Evolutionary conservation across 2,888 invertebrate genomes (phyloP), one percentile per base, ranked within the genome.

Genomic region (Heliconius cydno): DNA sequence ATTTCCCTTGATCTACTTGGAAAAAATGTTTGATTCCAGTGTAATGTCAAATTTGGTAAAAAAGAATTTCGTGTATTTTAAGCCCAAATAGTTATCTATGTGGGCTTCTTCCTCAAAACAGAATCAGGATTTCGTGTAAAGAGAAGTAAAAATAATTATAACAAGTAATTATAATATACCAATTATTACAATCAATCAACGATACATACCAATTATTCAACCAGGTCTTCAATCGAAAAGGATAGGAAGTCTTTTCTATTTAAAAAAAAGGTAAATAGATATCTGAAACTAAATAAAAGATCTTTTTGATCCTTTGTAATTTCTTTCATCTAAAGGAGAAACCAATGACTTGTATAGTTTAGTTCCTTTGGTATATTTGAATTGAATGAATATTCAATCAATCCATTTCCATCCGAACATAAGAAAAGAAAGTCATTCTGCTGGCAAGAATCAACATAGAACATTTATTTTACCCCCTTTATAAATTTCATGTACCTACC

Each of bases 301-400:
- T 73, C 22, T 73, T 73, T 57, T n/a, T n/a, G 57, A 60, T 34
- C 52, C 34, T 73, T 57, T 73, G 72, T 72, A 57, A 57, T 72
- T 57, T 72, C 0, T 57, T 34, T 72, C 7, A 34, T 72, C 57
- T n/a, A 34, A 52, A 41, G 41, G 22, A 13, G 19, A 30, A n/a
- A n/a, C 34, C 30, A 60, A 52, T 73, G 57, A 34, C 72, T 73
- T 34, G 72, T 73, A 57, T n/a, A 57, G 57, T 57, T 34, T 34
- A 60, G n/a, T 73, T 57, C 34, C n/a, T 57, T 73, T 73, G 34
- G 72, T 73, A 15, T 73, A 34, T 73, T 73, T 60, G 57, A 57
- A 57, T n/a, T n/a, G 72, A 73, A 72, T 72, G 72, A 72, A 57
- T 72, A 73, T 57, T 57, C 57, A 60, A 73, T 73, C 34, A 34